Evolutionary conservation across 2,797 vertebrate species (phyloP).

Genomic region (Etheostoma nigrum): DNA sequence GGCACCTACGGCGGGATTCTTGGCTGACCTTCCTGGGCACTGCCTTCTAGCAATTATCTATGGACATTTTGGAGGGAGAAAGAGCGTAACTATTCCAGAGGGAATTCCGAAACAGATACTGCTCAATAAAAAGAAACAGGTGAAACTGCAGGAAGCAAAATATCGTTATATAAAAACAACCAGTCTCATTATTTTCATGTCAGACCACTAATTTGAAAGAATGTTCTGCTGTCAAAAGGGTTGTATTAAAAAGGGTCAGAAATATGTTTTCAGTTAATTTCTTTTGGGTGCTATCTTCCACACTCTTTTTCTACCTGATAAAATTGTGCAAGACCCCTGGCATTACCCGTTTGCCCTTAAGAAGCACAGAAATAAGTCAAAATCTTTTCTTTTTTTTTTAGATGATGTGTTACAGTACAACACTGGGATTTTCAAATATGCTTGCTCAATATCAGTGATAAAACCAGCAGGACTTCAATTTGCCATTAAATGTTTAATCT

Average conservation of each 20-base stretch:
- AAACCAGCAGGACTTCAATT: slow-evolving; percentile 74
- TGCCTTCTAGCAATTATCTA: slow-evolving; percentile 80
- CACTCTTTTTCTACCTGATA: slow-evolving; percentile 31
- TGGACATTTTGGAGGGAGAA: slow-evolving; percentile 52
- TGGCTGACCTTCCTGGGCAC: slow-evolving; percentile 80
- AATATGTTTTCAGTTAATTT: not conserved
- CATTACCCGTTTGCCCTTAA: slow-evolving; percentile 14
- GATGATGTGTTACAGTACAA: slow-evolving; percentile 33
- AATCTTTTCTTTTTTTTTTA: slow-evolving; percentile 40
- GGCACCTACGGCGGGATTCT: slow-evolving; percentile 74
- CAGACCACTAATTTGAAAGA: slow-evolving; percentile 3
- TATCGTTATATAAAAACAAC: slow-evolving; percentile 8
- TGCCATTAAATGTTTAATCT: slow-evolving; percentile 71
- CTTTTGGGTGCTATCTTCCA: slow-evolving; percentile 3
- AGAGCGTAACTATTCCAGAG: slow-evolving; percentile 66
- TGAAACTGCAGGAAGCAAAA: slow-evolving; percentile 23
- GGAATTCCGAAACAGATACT: slow-evolving; percentile 51
- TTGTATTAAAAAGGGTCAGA: not conserved
- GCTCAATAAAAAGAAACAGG: slow-evolving; percentile 7
- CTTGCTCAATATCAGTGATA: slow-evolving; percentile 63
- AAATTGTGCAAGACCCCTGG: slow-evolving; percentile 27
- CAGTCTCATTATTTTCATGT: not conserved
- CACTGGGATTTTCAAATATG: slow-evolving; percentile 55
- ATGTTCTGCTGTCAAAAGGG: slow-evolving; percentile 10
- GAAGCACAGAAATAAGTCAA: slow-evolving; percentile 49